A percentile compares a stretch with the other conserved stretches of the same genome.
These are phyloP conservation scores for Eupeodes latifasciatus DNA, from an alignment of 2,888 invertebrate genomes.

Conservation along the genomic window DNA sequence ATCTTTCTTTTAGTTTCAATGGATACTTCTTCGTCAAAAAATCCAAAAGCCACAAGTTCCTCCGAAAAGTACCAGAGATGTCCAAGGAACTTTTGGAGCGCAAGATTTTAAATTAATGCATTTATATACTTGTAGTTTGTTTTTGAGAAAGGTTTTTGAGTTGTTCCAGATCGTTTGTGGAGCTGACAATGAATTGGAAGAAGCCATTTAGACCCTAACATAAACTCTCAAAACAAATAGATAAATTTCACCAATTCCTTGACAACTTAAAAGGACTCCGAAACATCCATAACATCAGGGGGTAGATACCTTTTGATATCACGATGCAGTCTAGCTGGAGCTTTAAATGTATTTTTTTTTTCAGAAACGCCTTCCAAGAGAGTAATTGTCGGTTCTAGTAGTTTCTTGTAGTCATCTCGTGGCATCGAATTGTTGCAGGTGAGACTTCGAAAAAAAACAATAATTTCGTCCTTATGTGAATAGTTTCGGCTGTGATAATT, in stretches of 20 bases:
- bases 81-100: constrained; percentile 18
- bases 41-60: constrained; percentile 31
- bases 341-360: no score
- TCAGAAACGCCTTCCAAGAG: no score
- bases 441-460: no score
- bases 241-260: not conserved
- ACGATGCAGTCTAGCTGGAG: no score
- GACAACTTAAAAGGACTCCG: no score
- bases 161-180: constrained; percentile 9
- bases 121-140: not conserved
- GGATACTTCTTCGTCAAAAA: not conserved
- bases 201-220: not conserved
- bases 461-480: no score
- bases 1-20: constrained; percentile 8
- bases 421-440: no score
- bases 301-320: no score
- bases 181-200: not conserved
- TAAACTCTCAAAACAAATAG: not conserved
- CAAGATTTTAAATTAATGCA: constrained; percentile 3
- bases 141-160: not conserved
- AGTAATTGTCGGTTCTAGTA: no score
- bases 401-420: no score
- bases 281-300: no score
- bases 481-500: no score
- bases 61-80: constrained; percentile 5